Base-by-base conservation (phyloP, 1,140 invertebrate genomes). In the Drosophila insularis region DNA sequence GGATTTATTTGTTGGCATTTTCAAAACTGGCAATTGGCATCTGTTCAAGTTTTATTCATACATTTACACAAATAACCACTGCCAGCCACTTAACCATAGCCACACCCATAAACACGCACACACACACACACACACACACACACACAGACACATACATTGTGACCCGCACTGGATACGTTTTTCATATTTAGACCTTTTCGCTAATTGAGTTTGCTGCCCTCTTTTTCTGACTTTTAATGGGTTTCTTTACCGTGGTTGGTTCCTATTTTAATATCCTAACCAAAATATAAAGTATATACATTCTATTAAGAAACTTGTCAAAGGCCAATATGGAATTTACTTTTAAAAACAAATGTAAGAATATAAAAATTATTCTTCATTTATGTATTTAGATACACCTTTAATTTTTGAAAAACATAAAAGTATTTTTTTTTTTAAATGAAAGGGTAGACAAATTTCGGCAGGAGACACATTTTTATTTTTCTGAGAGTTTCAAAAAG, bases 161-260 rank as follows among this genome's bases (percentile, higher is more conserved):
- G 43, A 55, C 21, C 23, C 53, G 53, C 53, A 14, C 23, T 55
- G 53, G 13, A n/a, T 55, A 31, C 53, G 53, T 50, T 50, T 32
- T 32, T 32, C 31, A 35, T 35, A 35, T 58, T 58, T 31, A 35
- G 55, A 35, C 55, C 54, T 40, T 68, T 65, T 55, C 61, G 63
- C 76, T 81, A 81, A 82, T 81, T 81, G 74, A 81, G 71, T 78
- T 62, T 78, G 73, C 31, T 56, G 11, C 5, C 39, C 21, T 19
- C 39, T 39, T 32, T 27, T 2, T 13, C 11, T 13, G 37, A 10
- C 40, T 19, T 11, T 19, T 40, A 81, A 84, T 84, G 75, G 63
- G 61, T 61, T 79, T 69, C 32, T 58, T 31, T 58, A 32, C 8
- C 32, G 8, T 31, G 31, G 43, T 50, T 21, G 43, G 43, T 50